Evolutionary conservation across 1,140 invertebrate species (phyloP), one percentile per base, ranked within the genome.

Genomic region (Rhopalosiphum padi): DNA sequence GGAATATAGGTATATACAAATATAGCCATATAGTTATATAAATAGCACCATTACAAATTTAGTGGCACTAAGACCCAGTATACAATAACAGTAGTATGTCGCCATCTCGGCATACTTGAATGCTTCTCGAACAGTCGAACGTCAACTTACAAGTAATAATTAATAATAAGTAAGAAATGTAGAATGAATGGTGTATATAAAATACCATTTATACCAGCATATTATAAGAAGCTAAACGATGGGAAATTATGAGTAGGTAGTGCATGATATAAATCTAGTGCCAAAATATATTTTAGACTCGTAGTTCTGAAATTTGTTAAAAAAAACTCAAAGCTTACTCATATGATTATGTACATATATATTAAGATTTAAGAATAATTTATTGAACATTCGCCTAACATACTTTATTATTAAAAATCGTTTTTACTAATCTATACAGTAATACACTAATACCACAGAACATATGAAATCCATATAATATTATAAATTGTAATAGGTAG

Each of bases 261-360:
- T 68, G 25, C 55, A 60, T 60, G 4, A n/a, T 77, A 68, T 77
- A 77, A n/a, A n/a, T 77, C 15, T n/a, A 77, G 60, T 77, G 60
- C 60, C 60, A 77, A 77, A 77, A 77, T 77, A 77, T 77, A 77
- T 77, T 77, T 77, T 21, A 77, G n/a, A 77, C n/a, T 77, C 30
- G 30, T 60, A 77, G n/a, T 35, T 77, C 4, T 77, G 5, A 77
- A 6, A 77, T 77, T 77, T n/a, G n/a, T 77, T 68, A n/a, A 77
- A 77, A 77, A 60, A 77, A 77, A 77, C 60, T 15, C 18, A 18
- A n/a, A 77, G n/a, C n/a, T 77, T 18, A 41, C 41, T 41, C 41
- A 41, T 41, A 77, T n/a, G 11, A n/a, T 77, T 15, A n/a, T 68
- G 4, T n/a, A 68, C n/a, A 77, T n/a, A n/a, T n/a, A n/a, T n/a